Conservation (phyloP, 2,113 vertebrate species). For the Corythaeola cristata region DNA sequence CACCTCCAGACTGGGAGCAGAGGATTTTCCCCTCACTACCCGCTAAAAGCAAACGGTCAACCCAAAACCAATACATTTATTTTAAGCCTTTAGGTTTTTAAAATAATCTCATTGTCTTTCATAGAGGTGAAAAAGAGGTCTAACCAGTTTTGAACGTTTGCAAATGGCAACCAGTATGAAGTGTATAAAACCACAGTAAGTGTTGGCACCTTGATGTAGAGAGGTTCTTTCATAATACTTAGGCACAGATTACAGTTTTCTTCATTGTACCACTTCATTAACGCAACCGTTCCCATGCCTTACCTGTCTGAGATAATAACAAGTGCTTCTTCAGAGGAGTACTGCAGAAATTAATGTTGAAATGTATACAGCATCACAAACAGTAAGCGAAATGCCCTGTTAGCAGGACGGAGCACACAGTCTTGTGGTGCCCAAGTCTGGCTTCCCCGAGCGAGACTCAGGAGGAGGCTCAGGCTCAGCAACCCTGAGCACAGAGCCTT, state of each 20-base stretch:
- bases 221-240: background rate
- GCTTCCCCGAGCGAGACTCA: background rate
- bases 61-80: fast-evolving
- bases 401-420: background rate
- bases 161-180: background rate
- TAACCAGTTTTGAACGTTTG: background rate
- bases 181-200: background rate
- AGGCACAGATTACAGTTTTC: background rate
- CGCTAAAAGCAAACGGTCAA: background rate
- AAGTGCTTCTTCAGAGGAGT: background rate
- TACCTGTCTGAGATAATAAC: background rate
- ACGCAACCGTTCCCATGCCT: background rate
- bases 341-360: background rate
- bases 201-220: background rate
- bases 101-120: background rate
- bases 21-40: background rate
- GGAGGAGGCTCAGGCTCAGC: background rate
- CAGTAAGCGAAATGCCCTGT: background rate
- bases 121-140: background rate
- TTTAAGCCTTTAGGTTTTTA: background rate
- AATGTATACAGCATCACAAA: background rate
- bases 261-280: background rate
- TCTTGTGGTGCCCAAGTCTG: background rate
- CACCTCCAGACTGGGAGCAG: fast-evolving
- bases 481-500: background rate